Evolutionary conservation across 2,888 invertebrate genomes (phyloP), one percentile per base, ranked within the genome.

Genomic region (Plagodis pulveraria): DNA sequence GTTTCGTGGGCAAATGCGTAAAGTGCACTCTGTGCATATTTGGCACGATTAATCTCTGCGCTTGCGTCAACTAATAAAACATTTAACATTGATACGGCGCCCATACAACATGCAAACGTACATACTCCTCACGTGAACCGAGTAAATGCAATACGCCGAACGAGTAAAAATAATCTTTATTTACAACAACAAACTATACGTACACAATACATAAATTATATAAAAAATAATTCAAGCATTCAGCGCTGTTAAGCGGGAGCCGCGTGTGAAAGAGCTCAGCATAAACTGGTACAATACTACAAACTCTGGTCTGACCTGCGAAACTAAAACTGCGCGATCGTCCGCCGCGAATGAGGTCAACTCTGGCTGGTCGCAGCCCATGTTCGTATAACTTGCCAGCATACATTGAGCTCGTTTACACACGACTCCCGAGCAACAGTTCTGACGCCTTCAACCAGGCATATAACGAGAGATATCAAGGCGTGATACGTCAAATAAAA

Each of bases 1-100:
- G 52, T 63, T 50, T 53, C 22, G 70, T 81, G 82, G 83, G 83
- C 83, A 82, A 77, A 73, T 62, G 70, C 67, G 65, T 74, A 55
- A 60, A 10, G 78, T 74, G 82, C 83, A 83, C 83, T 74, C 69
- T 60, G 81, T 82, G 84, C 84, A 76, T 78, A 67, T 88, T 88
- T 89, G 89, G 88, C 89, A 89, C 88, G 72, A 78, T 68, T 76
- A 75, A 81, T 77, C 78, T 78, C 80, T 70, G 69, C 69, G 71
- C 71, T 68, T 54, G 55, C 58, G 58, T 64, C 64, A 49, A 56
- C 51, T 61, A 51, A 45, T 56, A 46, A 43, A 61, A 69, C 66
- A 67, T 59, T 34, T 44, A 63, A 69, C 68, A 65, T 60, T 56
- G 51, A 67, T 63, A 54, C 66, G 61, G 68, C 61, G 56, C 48